Percentiles rank a stretch among this genome's conserved stretches.
Conservation (phyloP, 2,888 invertebrate genomes). For the Eulithis prunata region DNA sequence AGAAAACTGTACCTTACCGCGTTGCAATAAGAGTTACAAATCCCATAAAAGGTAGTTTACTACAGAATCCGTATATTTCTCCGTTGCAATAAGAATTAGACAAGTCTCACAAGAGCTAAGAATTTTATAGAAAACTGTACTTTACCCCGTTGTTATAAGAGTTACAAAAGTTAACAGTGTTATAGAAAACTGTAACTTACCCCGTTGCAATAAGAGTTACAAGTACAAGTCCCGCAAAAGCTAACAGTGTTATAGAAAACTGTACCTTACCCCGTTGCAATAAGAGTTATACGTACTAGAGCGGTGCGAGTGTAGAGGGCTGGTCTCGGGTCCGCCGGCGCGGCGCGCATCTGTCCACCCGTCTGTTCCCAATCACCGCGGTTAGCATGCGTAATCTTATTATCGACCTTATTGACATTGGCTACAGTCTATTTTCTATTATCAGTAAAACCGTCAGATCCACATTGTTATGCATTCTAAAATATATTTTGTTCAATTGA, state of each 20-base stretch:
- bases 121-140: too few relatives aligned
- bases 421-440: slow-evolving; percentile 5
- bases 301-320: slow-evolving; percentile 92
- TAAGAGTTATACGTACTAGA: slow-evolving; percentile 88
- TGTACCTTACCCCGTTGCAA: slow-evolving; percentile 31
- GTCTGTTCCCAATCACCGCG: slow-evolving; percentile 77
- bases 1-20: too few relatives aligned
- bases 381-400: slow-evolving; percentile 48
- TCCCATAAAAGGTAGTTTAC: too few relatives aligned
- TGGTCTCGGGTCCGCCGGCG: slow-evolving; percentile 90
- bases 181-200: slow-evolving; percentile 22
- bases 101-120: too few relatives aligned
- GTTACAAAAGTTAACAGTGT: slow-evolving; percentile 5
- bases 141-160: too few relatives aligned
- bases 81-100: too few relatives aligned
- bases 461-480: not conserved
- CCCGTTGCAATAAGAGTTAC: slow-evolving; percentile 8
- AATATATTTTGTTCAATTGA: not conserved
- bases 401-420: slow-evolving; percentile 44
- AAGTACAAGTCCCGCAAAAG: slow-evolving; percentile 15
- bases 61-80: too few relatives aligned
- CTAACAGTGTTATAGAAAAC: slow-evolving; percentile 16
- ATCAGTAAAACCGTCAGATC: too few relatives aligned
- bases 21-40: too few relatives aligned
- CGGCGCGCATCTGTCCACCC: slow-evolving; percentile 75